Base-by-base conservation (phyloP, 2,113 vertebrate species). In the Gopherus evgoodei region DNA sequence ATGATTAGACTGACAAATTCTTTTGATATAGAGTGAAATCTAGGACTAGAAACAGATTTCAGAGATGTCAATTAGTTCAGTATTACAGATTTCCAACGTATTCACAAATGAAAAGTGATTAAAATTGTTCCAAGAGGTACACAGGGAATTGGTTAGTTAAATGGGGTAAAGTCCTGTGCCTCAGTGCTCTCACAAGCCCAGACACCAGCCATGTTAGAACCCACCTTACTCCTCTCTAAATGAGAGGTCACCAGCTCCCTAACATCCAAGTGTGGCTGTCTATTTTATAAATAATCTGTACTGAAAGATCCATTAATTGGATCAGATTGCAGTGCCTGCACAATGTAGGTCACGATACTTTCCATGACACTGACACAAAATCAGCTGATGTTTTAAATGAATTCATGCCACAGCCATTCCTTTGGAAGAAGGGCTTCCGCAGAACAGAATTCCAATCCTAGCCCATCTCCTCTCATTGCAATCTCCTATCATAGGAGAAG, bases 251-350 rank as follows among this genome's bases (percentile, higher is more conserved):
- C 78, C 81, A 87, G 85, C n/a, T 96, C 3, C 87, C 80, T 83
- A 56, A 86, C 52, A 84, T 92, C 75, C 84, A 84, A 65, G 91
- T 90, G 79, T 10, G 3, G 29, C 79, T 96, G 92, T 91, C 94
- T 89, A 75, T 82, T 95, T 93, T 92, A 81, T 81, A 95, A 96
- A 95, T 95, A 92, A 94, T 94, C 87, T 93, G 52, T 42, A 65
- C 82, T 90, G 96, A 94, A 1, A 1, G 65, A 91, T 90, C 81
- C 85, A 95, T 93, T 97, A 96, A 97, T 94, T 86, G 69, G 85
- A 96, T 81, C 80, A 88, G 87, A 96, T 87, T 75, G 85, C 80
- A 53, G 90, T 50, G 47, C 65, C 91, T 80, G 87, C 72, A 83
- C 72, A 94, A 91, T 56, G 81, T 90, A 94, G 93, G 93, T 95